These are phyloP conservation scores for Amphimedon queenslandica DNA, from an alignment of 37 sponge, comb jelly and placozoan genomes.

Conservation along the genomic window DNA sequence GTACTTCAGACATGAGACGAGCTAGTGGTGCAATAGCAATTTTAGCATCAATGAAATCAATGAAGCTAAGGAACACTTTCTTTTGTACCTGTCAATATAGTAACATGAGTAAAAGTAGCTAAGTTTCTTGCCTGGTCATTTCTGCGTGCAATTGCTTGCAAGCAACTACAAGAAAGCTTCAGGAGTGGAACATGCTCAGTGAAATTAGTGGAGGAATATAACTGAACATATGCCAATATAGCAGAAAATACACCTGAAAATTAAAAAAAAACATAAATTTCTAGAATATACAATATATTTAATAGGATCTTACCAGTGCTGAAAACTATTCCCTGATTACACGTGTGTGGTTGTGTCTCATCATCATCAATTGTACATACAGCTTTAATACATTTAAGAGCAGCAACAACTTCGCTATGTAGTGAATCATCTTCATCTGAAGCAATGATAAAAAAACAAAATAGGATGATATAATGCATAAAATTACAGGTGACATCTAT, in stretches of 20 bases:
- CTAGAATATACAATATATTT: too few species aligned
- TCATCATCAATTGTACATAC: constrained; percentile 3
- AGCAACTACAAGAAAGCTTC: not conserved
- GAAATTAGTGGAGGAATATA: not conserved
- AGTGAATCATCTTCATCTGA: too few species aligned
- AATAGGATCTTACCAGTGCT: constrained; percentile 3
- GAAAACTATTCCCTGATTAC: constrained; percentile 1
- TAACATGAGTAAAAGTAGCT: not conserved
- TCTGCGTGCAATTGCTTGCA: not conserved
- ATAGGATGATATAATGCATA: too few species aligned
- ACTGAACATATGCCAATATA: not conserved
- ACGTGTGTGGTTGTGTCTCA: not conserved
- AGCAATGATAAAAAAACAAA: too few species aligned
- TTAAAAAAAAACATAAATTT: not conserved
- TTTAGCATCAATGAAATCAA: not conserved
- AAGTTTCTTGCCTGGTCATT: not conserved
- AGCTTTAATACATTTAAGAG: not conserved
- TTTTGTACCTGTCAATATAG: not conserved
- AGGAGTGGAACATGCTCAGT: not conserved
- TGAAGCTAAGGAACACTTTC: not conserved
- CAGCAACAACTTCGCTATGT: not conserved
- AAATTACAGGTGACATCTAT: too few species aligned
- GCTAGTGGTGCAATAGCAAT: not conserved
- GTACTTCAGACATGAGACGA: not conserved
- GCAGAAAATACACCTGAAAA: not conserved